Conservation (phyloP, 2,113 vertebrate genomes). For the Entelurus aequoreus region DNA sequence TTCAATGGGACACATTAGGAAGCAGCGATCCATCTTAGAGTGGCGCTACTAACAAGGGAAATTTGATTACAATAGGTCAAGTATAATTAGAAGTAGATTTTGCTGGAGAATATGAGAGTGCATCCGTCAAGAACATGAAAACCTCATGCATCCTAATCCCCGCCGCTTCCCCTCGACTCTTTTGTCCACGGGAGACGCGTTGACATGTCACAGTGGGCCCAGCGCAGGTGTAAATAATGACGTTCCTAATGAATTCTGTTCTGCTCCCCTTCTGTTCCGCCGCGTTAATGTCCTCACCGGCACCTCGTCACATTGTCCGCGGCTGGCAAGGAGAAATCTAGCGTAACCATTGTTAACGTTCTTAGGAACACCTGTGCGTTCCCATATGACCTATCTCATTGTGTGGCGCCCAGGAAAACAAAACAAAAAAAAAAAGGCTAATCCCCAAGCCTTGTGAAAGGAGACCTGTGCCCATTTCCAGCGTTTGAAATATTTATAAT, state of each 20-base stretch:
- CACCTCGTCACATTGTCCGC: not conserved
- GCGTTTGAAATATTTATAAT: not conserved
- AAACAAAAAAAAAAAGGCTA: not conserved
- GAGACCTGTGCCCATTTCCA: no score
- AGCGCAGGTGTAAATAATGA: slow-evolving; percentile 7
- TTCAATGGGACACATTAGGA: no score
- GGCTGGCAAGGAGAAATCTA: not conserved
- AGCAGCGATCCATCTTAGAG: no score
- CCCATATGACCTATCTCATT: not conserved
- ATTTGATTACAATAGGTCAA: no score
- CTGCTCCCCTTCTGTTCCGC: not conserved
- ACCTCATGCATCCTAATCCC: no score
- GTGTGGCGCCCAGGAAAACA: not conserved
- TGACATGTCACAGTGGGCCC: not conserved
- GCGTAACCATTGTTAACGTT: slow-evolving; percentile 3
- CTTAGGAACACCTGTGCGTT: slow-evolving; percentile 4
- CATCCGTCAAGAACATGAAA: no score
- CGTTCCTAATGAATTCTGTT: not conserved
- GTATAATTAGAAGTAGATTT: no score
- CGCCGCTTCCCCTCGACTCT: not conserved
- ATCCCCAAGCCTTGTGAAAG: not conserved
- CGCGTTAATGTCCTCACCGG: not conserved
- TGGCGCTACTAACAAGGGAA: no score
- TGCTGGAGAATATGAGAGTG: no score
- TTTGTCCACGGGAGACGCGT: not conserved